Base-by-base conservation (phyloP, 2,888 invertebrate genomes). In the Xanthorhoe spadicearia region DNA sequence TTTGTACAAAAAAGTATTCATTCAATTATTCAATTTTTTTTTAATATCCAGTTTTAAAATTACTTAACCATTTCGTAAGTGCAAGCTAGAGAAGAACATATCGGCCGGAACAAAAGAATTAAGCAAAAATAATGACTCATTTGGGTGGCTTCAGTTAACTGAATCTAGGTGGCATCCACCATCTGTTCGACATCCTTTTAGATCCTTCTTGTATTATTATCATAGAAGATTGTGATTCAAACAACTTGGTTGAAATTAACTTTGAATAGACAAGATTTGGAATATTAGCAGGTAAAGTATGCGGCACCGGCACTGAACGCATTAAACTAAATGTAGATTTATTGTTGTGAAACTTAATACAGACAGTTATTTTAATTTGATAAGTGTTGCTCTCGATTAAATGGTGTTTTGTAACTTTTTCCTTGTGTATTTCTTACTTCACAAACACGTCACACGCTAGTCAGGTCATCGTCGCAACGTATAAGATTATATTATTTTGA, bases 391-490 rank as follows among this genome's bases (percentile, higher is more conserved):
- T 43, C 38, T 43, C 38, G 13, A 43, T 43, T 13, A 43, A 43
- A 43, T 43, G 13, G 38, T 43, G 38, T 17, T 48, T 48, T 48
- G 48, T 48, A 48, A 17, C 13, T 13, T 43, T 48, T 15, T 48
- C 48, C 48, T 48, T 48, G 17, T 48, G 17, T 17, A 48, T 48
- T 8, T 66, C 57, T 61, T 60, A 57, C 48, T 56, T 61, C 58
- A 64, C 57, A 63, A 74, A 69, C 66, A 72, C 61, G 65, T 73
- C 68, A 73, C 72, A 62, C 71, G 63, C 74, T 61, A 66, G 67
- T 69, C 65, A 68, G 77, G 73, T 73, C 79, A 73, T 73, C 74
- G 73, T 74, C 67, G 73, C 72, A 74, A 70, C 23, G 4, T 64
- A 72, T 67, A 10, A 38, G 10, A 68, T 67, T 66, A 71, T 69